Evolutionary conservation across 2,113 vertebrate genomes (phyloP).

Genomic region (Phylloscopus whistleri): DNA sequence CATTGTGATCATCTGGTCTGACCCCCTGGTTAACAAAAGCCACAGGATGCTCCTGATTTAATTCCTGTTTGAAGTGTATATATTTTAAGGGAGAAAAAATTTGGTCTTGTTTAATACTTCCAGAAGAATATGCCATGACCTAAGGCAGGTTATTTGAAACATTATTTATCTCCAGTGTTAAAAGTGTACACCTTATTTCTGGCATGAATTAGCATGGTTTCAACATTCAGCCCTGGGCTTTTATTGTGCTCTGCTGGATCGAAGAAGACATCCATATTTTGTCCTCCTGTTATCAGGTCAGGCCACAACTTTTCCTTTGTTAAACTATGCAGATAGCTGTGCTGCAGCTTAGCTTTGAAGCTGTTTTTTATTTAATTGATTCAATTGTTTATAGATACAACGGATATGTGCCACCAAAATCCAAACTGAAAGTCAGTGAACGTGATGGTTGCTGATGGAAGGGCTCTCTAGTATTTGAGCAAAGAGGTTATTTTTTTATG

Average conservation of each 20-base stretch:
- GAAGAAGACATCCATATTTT: neutral
- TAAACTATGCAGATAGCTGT: neutral
- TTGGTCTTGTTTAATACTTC: neutral
- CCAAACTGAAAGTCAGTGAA: neutral
- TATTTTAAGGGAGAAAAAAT: neutral
- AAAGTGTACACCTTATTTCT: neutral
- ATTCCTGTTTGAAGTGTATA: neutral
- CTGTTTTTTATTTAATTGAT: neutral
- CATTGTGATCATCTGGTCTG: neutral
- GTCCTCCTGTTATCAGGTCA: neutral
- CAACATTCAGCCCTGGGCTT: neutral
- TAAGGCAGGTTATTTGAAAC: neutral
- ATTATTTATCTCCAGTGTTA: neutral
- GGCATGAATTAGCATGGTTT: neutral
- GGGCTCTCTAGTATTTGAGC: neutral
- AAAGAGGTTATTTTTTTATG: neutral
- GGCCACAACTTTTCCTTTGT: neutral
- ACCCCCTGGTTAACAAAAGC: neutral
- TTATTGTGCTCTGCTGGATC: neutral
- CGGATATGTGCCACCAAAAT: neutral
- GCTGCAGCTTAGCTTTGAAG: neutral
- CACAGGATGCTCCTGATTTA: conserved; percentile 16
- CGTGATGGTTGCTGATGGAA: neutral
- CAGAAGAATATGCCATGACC: neutral
- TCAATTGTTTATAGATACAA: neutral